Evolutionary conservation across 2,113 vertebrate genomes (phyloP), one percentile per base, ranked within the genome.

Genomic region (Rhombomys opimus): DNA sequence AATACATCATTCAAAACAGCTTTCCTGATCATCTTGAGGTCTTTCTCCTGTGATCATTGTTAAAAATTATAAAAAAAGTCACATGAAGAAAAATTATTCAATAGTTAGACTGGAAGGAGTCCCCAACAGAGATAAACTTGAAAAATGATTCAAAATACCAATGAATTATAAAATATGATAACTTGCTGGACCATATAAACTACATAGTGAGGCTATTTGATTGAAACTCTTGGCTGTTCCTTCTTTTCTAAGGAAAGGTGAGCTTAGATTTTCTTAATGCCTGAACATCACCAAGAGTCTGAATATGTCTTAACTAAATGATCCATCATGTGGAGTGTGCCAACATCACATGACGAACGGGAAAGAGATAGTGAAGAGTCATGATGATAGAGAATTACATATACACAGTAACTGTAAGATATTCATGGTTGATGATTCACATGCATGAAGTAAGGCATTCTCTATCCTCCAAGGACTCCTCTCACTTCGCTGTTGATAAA

Each of bases 51-150:
- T 52, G 41, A 87, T 35, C 41, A 77, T 20, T 93, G 22, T 35
- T 85, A 90, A 91, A 13, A n/a, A 70, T 87, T 90, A 90, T 46
- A 46, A 91, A 70, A 23, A 91, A 75, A 84, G 4, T 54, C 22
- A 88, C 2, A 35, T 73, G n/a, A 89, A 77, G 15, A 10, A 15
- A 89, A 94, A 77, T 57, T 86, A 73, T 77, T 80, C 23, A 61
- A 67, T 86, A 72, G 77, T 80, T 18, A 54, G 94, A 11, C 38
- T 94, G 23, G 50, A 91, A 15, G 22, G 18, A 88, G 75, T 82
- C 2, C 80, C 13, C 23, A 41, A 11, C 5, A 38, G 23, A 85
- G 65, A 65, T 35, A 65, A 25, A 52, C 17, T 15, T 76, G n/a
- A 81, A 75, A 94, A 77, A 76, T 81, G 7, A 11, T 70, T 63